Base-by-base conservation (phyloP, 2,797 vertebrate species). In the Diplodus sargus region DNA sequence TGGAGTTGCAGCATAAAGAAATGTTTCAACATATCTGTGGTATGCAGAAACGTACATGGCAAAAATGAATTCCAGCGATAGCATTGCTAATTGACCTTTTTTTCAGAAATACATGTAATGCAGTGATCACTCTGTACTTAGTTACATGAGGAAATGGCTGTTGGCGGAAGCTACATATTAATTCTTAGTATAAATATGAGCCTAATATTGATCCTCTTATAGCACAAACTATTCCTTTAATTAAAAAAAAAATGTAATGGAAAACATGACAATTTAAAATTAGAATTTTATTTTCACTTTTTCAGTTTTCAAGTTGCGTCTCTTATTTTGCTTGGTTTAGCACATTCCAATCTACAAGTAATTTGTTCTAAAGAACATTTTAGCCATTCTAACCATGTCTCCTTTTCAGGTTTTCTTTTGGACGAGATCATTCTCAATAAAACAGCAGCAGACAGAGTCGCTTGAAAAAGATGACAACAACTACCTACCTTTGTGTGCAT, bases 391-490 rank as follows among this genome's bases (percentile, higher is more conserved):
- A 42, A 64, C 59, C 64, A 20, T 22, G 20, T 22, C 45, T 34
- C 3, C 8, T 57, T 18, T 28, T 47, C 25, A 30, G 42, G 51
- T 70, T 28, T 76, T 71, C 56, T 75, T 70, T 60, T 16, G n/a
- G 45, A 48, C 68, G 34, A 79, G 30, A 76, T 78, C 65, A 79
- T 73, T 62, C 45, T 60, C 25, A 59, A 69, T 63, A 59, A 82
- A 84, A 86, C 79, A 68, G 25, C 49, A 60, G 79, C 74, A 79
- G 74, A 61, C 75, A 80, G 74, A 61, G 59, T 78, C 52, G 51
- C 79, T 86, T 85, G 85, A 81, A 76, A 90, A 28, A 28, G 86
- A 82, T 70, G 60, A 56, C 53, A 25, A 77, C 81, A 87, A 89
- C 80, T 70, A 70, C 78, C 85, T 71, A 83, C 69, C 78, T 87